phyloP scores from a whole-genome alignment of 2,888 invertebrate species.

The Lycophotia porphyrea region DNA sequence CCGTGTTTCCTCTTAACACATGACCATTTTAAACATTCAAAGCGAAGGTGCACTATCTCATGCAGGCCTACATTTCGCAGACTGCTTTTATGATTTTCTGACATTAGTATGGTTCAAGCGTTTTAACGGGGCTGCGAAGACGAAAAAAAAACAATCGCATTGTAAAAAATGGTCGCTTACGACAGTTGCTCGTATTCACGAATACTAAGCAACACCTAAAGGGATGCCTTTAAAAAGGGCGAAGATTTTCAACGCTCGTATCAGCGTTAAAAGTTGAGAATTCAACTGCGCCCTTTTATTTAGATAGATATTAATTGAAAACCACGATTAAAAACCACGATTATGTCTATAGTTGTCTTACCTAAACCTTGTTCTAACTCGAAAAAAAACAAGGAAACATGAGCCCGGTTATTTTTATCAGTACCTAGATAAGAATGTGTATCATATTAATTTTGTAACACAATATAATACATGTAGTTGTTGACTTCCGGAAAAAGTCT shows the following conservation, averaged over 20 bases:
- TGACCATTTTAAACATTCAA: slow-evolving; percentile 43
- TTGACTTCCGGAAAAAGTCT: slow-evolving; percentile 53
- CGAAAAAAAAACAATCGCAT: background rate
- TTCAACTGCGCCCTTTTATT: background rate
- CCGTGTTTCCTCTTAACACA: no score
- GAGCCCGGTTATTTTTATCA: slow-evolving; percentile 48
- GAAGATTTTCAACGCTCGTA: background rate
- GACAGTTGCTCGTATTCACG: background rate
- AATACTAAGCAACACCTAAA: background rate
- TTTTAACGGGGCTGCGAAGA: background rate
- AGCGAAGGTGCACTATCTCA: slow-evolving; percentile 22
- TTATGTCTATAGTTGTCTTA: slow-evolving; percentile 2
- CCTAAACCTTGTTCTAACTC: slow-evolving; percentile 27
- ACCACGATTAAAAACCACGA: slow-evolving; percentile 12
- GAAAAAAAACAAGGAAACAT: slow-evolving; percentile 60
- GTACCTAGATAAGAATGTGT: slow-evolving; percentile 51
- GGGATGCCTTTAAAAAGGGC: background rate
- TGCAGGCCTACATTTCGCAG: slow-evolving; percentile 25
- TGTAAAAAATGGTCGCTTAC: background rate
- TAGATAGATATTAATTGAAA: no score
- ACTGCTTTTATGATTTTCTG: slow-evolving; percentile 41
- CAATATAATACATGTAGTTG: slow-evolving; percentile 13
- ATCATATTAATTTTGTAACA: slow-evolving; percentile 48
- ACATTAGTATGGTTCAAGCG: slow-evolving; percentile 22
- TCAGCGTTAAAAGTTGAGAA: background rate